phyloP scores from a whole-genome alignment of 2,113 vertebrate genomes.

The Corvus hawaiiensis region DNA sequence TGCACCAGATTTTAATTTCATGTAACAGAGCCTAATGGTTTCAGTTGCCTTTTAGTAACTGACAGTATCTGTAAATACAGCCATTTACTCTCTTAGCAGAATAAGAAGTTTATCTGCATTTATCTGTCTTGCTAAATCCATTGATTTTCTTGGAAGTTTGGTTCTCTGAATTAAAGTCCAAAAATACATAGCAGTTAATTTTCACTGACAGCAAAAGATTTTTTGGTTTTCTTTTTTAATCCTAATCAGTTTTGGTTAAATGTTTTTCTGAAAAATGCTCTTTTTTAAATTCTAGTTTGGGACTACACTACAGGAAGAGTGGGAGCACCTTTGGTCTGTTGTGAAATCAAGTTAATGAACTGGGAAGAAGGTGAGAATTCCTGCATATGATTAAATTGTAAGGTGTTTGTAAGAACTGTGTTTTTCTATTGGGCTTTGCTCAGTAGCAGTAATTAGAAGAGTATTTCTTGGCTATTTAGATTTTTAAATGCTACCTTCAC shows the following conservation, averaged over 20 bases:
- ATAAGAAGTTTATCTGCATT: neutral
- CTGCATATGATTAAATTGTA: neutral
- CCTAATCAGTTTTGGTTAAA: neutral
- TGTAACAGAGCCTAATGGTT: neutral
- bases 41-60: neutral
- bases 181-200: neutral
- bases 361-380: conserved; percentile 89
- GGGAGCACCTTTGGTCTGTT: conserved; percentile 90
- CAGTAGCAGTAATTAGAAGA: neutral
- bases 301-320: conserved; percentile 95
- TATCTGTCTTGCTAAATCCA: neutral
- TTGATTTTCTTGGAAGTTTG: neutral
- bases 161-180: neutral
- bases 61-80: neutral
- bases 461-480: neutral
- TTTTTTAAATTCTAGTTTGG: conserved; percentile 76
- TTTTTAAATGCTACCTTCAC: neutral
- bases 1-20: neutral
- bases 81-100: neutral
- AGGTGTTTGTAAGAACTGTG: neutral
- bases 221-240: neutral
- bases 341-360: conserved; percentile 90
- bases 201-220: neutral
- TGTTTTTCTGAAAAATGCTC: neutral
- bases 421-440: neutral